Conservation (phyloP, 2,113 vertebrate genomes). For the Henicopernis longicauda region DNA sequence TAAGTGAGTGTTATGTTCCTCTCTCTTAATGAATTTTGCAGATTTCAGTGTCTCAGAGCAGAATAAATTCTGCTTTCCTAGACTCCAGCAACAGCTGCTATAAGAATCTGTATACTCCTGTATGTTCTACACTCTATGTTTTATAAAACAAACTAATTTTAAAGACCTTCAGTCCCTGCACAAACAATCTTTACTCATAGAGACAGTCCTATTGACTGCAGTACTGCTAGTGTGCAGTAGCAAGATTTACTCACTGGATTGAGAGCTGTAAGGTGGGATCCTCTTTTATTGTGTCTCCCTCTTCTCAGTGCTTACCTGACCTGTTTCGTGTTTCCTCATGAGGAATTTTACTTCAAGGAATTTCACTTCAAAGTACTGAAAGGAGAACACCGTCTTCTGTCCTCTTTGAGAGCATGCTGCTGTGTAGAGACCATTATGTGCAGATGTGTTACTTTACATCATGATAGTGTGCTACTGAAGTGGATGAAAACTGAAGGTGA, state of each 20-base stretch:
- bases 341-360: not conserved
- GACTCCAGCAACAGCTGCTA: not conserved
- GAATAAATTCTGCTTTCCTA: not conserved
- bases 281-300: not conserved
- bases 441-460: not conserved
- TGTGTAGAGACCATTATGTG: not conserved
- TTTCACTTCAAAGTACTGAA: not conserved
- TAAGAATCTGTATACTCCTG: not conserved
- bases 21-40: not conserved
- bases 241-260: not conserved
- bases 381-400: not conserved
- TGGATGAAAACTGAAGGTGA: not conserved
- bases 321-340: not conserved
- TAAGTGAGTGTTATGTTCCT: not conserved
- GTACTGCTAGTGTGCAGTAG: not conserved
- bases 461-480: not conserved
- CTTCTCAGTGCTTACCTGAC: not conserved
- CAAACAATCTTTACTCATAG: not conserved
- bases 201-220: too few species aligned
- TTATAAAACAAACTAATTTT: not conserved
- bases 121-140: not conserved
- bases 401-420: not conserved
- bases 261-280: not conserved
- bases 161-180: not conserved
- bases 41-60: not conserved